Evolutionary conservation across 2,113 vertebrate species (phyloP), one percentile per base, ranked within the genome.

Genomic region (Polypterus senegalus): DNA sequence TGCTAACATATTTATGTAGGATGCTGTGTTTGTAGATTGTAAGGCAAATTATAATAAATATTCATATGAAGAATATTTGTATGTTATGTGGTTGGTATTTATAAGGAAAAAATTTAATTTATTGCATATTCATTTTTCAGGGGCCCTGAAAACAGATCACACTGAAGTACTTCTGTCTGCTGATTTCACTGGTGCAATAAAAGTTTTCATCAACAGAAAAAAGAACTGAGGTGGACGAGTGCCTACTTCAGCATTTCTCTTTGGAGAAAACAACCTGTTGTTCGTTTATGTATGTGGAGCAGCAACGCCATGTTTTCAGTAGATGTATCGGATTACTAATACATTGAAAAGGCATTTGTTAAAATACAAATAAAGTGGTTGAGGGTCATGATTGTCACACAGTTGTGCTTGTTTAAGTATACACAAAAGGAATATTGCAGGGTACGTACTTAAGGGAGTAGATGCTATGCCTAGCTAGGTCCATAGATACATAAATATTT

Each of bases 181-280:
- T 3, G 95, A 99, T 77, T 98, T 98, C 77, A 99, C 95, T 46
- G 96, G 95, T 77, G 95, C 96, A 76, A 99, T 98, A 83, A 99
- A 99, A 81, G 95, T 99, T 74, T 98, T 99, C 76, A 86, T 94
- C 78, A 98, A 97, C 71, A 95, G 91, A 66, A 97, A 94, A 73
- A 98, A 97, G 84, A 87, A 79, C 69, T 87, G 75, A 86, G 65
- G 65, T 62, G 56, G 9, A 49, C 27, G 5, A 44, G 9, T 9
- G 2, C 9, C 3, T 52, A 43, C 47, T 48, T 52, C 43, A 7
- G 44, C 45, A 6, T 64, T 46, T 9, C 58, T 46, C 9, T 5
- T 51, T 59, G 45, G 11, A 59, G 51, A 58, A 27, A 27, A 27
- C 27, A 27, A 52, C 48, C 9, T 8, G 5, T 4, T 10, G 48